Conservation (phyloP, 2,113 vertebrate species). For the Rutilus rutilus region DNA sequence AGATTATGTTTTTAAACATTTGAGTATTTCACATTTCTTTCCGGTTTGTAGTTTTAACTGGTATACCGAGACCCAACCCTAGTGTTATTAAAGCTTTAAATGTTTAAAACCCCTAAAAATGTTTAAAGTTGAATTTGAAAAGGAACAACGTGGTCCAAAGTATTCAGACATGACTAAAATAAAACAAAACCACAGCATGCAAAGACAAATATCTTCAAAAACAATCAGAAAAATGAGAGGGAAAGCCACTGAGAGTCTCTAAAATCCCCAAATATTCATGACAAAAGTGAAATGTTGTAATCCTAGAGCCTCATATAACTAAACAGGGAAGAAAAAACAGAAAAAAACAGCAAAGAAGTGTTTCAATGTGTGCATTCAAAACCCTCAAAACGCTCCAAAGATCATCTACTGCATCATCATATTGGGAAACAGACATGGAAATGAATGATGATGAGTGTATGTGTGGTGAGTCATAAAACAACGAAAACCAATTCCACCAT, state of each 20-base stretch:
- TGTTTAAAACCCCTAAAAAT: not conserved
- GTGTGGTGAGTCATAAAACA: not conserved
- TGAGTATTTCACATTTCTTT: not conserved
- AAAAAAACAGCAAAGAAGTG: not conserved
- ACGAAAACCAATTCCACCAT: not conserved
- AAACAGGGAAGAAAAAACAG: not conserved
- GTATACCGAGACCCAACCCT: not conserved
- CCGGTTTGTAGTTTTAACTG: not conserved
- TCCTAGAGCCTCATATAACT: not conserved
- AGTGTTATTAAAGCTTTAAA: not conserved
- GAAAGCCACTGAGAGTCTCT: not conserved
- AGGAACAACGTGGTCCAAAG: not conserved
- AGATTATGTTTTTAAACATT: not conserved
- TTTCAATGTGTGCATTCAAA: not conserved
- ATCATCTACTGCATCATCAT: not conserved
- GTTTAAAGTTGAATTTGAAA: not conserved
- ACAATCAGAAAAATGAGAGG: not conserved
- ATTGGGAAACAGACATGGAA: not conserved
- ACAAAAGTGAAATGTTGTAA: not conserved
- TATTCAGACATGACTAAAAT: conserved; percentile 27
- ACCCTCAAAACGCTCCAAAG: not conserved
- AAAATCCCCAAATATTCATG: not conserved
- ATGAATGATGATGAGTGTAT: not conserved
- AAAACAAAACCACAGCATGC: not conserved
- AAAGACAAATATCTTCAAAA: not conserved